A percentile compares a stretch with the other conserved stretches of the same genome.
These are phyloP conservation scores for Mesoclemmys tuberculata DNA, from an alignment of 2,113 vertebrate species.

Conservation along the genomic window DNA sequence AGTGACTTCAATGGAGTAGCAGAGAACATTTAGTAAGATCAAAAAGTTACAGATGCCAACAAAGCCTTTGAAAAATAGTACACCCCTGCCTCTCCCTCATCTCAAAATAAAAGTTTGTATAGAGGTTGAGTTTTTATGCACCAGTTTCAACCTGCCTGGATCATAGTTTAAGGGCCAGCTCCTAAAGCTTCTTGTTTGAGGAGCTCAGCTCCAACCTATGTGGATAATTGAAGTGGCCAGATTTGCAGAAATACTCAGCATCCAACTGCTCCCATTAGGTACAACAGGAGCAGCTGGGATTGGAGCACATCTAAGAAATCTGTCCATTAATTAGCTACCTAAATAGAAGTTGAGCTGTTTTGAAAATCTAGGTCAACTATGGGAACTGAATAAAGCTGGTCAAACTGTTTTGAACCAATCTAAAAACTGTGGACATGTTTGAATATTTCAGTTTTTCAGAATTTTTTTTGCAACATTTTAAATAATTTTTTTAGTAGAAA, in stretches of 20 bases:
- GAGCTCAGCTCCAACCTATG: not conserved
- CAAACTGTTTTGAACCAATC: not conserved
- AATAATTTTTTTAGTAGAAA: not conserved
- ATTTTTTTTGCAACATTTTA: not conserved
- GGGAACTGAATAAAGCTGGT: not conserved
- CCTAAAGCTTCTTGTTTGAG: not conserved
- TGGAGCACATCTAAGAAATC: not conserved
- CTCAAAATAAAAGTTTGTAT: not conserved
- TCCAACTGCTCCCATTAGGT: not conserved
- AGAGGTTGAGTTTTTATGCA: not conserved
- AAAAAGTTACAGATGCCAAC: not conserved
- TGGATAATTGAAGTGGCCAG: not conserved
- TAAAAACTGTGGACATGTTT: not conserved
- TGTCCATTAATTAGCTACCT: not conserved
- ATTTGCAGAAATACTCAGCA: not conserved
- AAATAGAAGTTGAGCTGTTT: not conserved
- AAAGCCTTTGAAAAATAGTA: not conserved
- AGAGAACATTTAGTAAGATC: not conserved
- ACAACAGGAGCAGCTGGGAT: not conserved
- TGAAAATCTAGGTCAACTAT: not conserved
- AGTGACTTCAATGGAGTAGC: not conserved
- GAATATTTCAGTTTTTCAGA: not conserved
- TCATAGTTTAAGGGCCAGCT: not conserved
- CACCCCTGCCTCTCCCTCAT: not conserved
- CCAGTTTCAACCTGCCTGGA: not conserved